Percentiles rank a stretch among this genome's conserved stretches.
These are phyloP conservation scores for Triplophysa siluroides DNA, from an alignment of 2,113 vertebrate species.

Conservation along the genomic window DNA sequence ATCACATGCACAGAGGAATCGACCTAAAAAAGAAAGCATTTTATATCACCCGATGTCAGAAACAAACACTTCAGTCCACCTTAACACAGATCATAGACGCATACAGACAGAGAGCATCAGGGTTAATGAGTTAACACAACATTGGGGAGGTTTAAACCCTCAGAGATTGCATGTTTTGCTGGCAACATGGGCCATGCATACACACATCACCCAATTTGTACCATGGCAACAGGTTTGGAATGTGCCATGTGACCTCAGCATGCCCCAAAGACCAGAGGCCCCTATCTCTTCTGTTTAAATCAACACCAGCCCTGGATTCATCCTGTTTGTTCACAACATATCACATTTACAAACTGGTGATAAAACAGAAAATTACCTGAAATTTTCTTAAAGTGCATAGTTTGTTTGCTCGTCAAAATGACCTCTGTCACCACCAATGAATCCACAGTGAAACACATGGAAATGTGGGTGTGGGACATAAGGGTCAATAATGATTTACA, in stretches of 20 bases:
- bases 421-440: not conserved
- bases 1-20: not conserved
- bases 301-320: slow-evolving; percentile 1
- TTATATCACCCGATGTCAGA: not conserved
- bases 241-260: slow-evolving; percentile 15
- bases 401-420: slow-evolving; percentile 19
- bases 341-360: not conserved
- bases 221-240: slow-evolving; percentile 30
- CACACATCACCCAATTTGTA: not conserved
- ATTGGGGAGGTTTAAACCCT: not conserved
- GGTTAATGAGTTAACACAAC: not conserved
- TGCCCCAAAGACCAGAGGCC: not conserved
- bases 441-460: not conserved
- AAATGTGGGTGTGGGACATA: not conserved
- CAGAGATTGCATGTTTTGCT: slow-evolving; percentile 18
- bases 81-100: not conserved
- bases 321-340: slow-evolving; percentile 8
- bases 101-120: not conserved
- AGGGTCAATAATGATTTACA: no score
- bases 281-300: slow-evolving; percentile 3
- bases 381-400: not conserved
- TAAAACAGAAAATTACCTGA: not conserved
- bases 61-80: not conserved
- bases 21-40: not conserved
- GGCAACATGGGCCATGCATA: not conserved